Conservation (phyloP, 2,797 vertebrate species). For the Chromobotia macracanthus region DNA sequence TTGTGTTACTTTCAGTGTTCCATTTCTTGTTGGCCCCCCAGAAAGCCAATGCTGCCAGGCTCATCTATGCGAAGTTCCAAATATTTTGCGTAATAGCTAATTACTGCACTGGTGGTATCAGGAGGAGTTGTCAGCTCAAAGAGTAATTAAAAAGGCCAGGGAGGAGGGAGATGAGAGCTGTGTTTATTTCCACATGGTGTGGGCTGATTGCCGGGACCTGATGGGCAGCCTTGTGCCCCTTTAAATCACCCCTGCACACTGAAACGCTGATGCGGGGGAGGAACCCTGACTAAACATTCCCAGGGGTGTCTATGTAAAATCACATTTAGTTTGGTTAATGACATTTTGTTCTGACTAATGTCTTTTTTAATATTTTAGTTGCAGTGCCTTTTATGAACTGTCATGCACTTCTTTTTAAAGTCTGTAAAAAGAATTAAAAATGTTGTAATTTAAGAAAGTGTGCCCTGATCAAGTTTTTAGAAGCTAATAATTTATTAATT, state of each 20-base stretch:
- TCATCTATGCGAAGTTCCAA: constrained; percentile 70
- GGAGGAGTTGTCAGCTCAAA: constrained; percentile 77
- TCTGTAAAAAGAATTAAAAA: too few species aligned
- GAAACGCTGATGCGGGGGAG: constrained; percentile 75
- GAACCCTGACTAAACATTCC: constrained; percentile 70
- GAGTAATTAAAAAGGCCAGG: constrained; percentile 77
- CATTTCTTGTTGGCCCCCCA: constrained; percentile 58
- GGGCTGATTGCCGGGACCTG: constrained; percentile 62
- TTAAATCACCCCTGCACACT: constrained; percentile 77
- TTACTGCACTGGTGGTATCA: constrained; percentile 74
- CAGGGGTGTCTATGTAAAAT: neutral
- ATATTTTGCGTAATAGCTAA: constrained; percentile 80
- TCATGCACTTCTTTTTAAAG: too few species aligned
- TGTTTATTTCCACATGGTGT: constrained; percentile 75
- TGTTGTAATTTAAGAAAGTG: too few species aligned
- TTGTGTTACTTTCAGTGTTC: constrained; percentile 58
- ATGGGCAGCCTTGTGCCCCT: constrained; percentile 62
- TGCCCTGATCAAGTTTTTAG: too few species aligned
- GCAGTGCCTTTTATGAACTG: too few species aligned
- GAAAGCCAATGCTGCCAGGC: constrained; percentile 61
- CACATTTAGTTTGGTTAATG: neutral
- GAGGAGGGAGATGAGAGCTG: constrained; percentile 34
- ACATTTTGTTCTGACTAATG: neutral
- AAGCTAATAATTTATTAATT: too few species aligned
- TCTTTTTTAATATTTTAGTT: too few species aligned